A percentile compares a stretch with the other conserved stretches of the same genome.
phyloP scores from a whole-genome alignment of 2,113 vertebrate genomes.

The Gallinago undulata region DNA sequence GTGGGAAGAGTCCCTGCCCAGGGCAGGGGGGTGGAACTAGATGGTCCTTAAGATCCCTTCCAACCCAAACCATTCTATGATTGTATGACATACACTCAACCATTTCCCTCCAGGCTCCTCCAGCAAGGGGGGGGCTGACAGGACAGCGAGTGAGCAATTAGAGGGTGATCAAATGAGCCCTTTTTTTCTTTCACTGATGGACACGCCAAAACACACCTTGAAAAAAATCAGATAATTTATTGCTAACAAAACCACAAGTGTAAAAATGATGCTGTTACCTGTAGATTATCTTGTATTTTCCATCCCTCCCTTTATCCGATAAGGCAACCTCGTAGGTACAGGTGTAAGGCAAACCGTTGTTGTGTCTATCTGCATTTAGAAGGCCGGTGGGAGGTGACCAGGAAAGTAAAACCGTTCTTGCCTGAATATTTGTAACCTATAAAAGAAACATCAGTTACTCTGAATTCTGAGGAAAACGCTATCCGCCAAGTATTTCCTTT shows the following conservation, averaged over 20 bases:
- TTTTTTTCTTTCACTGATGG: background rate
- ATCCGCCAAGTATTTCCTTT: background rate
- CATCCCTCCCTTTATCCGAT: slow-evolving; percentile 94
- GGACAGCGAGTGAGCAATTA: background rate
- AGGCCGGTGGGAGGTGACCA: slow-evolving; percentile 89
- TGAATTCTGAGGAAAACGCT: background rate
- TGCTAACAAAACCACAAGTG: background rate
- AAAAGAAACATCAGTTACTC: background rate
- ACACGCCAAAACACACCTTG: background rate
- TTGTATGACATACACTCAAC: background rate
- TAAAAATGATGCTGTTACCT: slow-evolving; percentile 73
- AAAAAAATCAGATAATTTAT: background rate
- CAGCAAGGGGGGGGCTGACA: background rate
- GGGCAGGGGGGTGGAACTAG: too few relatives aligned
- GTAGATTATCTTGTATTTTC: slow-evolving; percentile 94
- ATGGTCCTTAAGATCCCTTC: too few relatives aligned
- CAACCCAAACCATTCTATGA: too few relatives aligned
- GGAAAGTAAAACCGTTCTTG: slow-evolving; percentile 84
- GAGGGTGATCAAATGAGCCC: accelerated
- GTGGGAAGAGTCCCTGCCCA: too few relatives aligned
- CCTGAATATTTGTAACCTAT: slow-evolving; percentile 91
- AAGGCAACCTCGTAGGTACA: slow-evolving; percentile 94
- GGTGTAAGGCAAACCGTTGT: slow-evolving; percentile 85
- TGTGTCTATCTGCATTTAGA: slow-evolving; percentile 82
- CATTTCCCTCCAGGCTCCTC: background rate